A percentile compares a stretch with the other conserved stretches of the same genome.
Evolutionary conservation across 1,140 invertebrate genomes (phyloP).

Genomic region (Rhopalosiphum padi): DNA sequence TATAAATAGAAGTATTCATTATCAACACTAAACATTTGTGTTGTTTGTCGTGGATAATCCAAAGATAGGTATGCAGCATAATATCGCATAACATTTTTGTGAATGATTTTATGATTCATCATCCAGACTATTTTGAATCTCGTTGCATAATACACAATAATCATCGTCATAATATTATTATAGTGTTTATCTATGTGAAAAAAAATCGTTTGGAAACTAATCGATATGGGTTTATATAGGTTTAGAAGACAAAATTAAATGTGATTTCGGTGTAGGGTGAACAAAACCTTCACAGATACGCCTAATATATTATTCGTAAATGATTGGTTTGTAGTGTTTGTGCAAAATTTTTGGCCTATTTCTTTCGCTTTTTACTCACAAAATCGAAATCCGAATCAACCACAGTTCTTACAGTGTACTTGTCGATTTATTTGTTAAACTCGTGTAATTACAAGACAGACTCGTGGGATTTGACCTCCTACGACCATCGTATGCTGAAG

Average conservation of each 20-base stretch:
- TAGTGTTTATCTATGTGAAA: background rate
- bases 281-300: background rate
- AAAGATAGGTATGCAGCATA: background rate
- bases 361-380: background rate
- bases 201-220: background rate
- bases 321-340: background rate
- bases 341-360: background rate
- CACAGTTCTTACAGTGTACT: background rate
- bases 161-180: background rate
- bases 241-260: background rate
- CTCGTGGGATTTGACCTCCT: constrained; percentile 3
- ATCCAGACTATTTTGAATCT: background rate
- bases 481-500: background rate
- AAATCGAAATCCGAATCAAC: background rate
- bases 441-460: constrained; percentile 14
- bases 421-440: constrained; percentile 44
- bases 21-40: background rate
- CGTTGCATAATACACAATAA: background rate
- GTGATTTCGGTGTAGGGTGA: background rate
- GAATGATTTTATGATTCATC: background rate
- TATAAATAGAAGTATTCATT: background rate
- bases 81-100: background rate
- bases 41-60: background rate
- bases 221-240: background rate
- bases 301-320: background rate